Conservation (phyloP, 2,797 vertebrate species). For the Lepilemur ruficaudatus region DNA sequence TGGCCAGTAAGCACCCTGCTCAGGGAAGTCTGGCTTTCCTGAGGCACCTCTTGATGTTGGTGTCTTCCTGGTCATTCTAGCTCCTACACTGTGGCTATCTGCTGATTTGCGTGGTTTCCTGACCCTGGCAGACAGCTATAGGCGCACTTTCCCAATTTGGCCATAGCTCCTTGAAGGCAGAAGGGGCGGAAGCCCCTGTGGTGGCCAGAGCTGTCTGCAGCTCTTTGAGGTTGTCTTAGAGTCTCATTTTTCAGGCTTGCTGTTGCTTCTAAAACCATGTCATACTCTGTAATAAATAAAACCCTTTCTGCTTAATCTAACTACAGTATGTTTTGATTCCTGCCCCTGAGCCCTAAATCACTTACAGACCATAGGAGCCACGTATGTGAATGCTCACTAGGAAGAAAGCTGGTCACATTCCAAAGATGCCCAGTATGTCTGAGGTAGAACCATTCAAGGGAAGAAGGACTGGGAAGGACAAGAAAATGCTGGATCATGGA, state of each 20-base stretch:
- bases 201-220: neutral
- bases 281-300: neutral
- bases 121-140: neutral
- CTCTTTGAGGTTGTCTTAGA: neutral
- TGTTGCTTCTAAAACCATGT: neutral
- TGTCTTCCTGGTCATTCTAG: neutral
- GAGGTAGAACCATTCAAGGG: no score
- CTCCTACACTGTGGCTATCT: neutral
- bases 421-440: neutral
- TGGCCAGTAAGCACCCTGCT: neutral
- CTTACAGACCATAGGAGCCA: neutral
- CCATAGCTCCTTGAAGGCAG: neutral
- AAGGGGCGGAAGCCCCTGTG: neutral
- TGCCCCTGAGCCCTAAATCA: neutral
- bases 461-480: neutral
- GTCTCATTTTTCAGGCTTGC: neutral
- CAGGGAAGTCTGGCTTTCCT: neutral
- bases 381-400: no score
- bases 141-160: neutral
- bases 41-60: neutral
- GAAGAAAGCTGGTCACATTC: neutral
- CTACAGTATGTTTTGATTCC: neutral
- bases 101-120: neutral
- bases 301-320: neutral
- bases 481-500: neutral